These are phyloP conservation scores for Ptychadena robeensis DNA, from an alignment of 2,797 vertebrate species.

Conservation along the genomic window DNA sequence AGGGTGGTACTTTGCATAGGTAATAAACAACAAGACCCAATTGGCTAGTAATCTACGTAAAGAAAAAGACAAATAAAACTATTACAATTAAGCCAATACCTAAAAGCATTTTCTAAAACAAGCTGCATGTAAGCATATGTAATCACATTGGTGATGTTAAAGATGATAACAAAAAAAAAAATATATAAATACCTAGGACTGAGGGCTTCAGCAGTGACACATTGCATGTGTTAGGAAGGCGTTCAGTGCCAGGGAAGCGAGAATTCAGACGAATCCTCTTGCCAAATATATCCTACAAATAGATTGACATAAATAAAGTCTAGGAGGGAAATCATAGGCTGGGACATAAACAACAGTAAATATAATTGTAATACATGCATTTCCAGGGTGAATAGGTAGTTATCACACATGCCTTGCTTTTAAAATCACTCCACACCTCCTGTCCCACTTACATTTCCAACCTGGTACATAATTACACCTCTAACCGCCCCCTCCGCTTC, in stretches of 20 bases:
- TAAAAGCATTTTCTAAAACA: background rate
- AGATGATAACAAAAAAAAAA: background rate
- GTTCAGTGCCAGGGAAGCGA: constrained; percentile 77
- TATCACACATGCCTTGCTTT: background rate
- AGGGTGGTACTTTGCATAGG: no score
- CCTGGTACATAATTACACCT: no score
- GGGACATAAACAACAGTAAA: background rate
- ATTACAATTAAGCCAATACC: background rate
- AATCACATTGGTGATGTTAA: background rate
- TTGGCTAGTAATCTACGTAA: no score
- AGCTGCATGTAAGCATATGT: background rate
- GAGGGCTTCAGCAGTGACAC: constrained; percentile 83
- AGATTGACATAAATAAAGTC: background rate
- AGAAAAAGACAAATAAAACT: background rate
- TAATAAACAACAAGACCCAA: no score
- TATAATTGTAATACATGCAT: no score
- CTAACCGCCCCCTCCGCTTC: no score
- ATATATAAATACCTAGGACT: background rate
- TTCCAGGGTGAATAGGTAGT: background rate
- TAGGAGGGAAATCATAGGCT: background rate
- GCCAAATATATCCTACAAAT: constrained; percentile 81
- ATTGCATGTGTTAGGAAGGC: constrained; percentile 92
- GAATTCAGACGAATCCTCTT: constrained; percentile 85
- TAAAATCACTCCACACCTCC: no score
- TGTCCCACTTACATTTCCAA: no score